Evolutionary conservation across 2,888 invertebrate genomes (phyloP).

Genomic region (Zelleria hepariella): DNA sequence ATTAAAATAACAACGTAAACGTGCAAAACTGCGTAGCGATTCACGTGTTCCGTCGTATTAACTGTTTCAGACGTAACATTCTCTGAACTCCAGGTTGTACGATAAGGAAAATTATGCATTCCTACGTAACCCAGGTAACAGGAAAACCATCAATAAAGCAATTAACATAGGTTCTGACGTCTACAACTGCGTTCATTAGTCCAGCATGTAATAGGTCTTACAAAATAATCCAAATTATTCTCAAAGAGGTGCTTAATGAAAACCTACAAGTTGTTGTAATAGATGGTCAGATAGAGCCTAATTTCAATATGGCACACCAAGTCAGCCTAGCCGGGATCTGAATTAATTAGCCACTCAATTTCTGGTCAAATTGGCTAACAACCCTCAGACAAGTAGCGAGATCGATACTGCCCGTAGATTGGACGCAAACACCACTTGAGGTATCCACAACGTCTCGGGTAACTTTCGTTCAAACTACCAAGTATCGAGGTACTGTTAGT

Average conservation of each 20-base stretch:
- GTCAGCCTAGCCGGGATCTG: background rate
- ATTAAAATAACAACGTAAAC: background rate
- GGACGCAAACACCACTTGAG: slow-evolving; percentile 37
- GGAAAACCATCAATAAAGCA: background rate
- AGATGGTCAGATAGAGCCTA: no score
- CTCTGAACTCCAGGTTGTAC: background rate
- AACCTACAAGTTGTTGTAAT: no score
- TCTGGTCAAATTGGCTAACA: background rate
- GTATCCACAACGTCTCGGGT: slow-evolving; percentile 26
- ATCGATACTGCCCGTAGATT: slow-evolving; percentile 23
- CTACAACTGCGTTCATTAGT: no score
- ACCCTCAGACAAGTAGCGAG: background rate
- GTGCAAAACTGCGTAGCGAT: background rate
- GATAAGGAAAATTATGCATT: background rate
- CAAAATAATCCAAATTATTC: no score
- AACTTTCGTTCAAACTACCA: background rate
- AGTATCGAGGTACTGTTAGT: background rate
- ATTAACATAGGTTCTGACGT: background rate
- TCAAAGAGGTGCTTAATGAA: no score
- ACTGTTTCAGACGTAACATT: background rate
- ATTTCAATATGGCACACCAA: no score
- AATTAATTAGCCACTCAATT: background rate
- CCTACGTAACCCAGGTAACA: background rate
- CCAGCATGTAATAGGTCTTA: no score
- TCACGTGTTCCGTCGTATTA: background rate